Percentiles rank a stretch among this genome's conserved stretches.
Evolutionary conservation across 2,797 vertebrate species (phyloP).

Genomic region (Synaphobranchus kaupii): DNA sequence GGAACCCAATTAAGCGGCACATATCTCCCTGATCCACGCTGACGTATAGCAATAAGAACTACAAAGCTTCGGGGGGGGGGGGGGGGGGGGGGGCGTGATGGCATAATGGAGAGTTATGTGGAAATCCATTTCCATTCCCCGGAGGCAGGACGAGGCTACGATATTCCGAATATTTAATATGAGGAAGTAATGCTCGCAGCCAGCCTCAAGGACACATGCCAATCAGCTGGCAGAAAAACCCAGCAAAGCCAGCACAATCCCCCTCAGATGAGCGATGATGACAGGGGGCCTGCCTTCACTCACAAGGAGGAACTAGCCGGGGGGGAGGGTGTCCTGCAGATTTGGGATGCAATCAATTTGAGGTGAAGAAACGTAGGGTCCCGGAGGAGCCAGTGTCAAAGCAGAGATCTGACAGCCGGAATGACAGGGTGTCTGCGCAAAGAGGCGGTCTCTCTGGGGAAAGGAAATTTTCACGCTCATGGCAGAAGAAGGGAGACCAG

Average conservation of each 20-base stretch:
- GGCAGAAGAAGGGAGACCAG: no score
- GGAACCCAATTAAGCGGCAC: neutral
- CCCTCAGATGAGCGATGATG: neutral
- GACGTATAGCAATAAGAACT: neutral
- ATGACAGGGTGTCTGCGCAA: neutral
- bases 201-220: neutral
- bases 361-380: neutral
- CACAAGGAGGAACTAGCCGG: neutral
- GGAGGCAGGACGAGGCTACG: neutral
- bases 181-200: neutral
- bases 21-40: neutral
- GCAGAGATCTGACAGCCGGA: conserved; percentile 11
- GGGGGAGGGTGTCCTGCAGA: neutral
- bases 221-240: neutral
- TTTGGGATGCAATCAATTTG: neutral
- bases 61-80: neutral
- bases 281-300: neutral
- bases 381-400: neutral
- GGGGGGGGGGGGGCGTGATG: neutral
- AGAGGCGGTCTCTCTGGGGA: no score
- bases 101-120: neutral
- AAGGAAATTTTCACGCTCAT: neutral
- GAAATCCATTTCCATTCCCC: neutral
- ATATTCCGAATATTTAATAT: neutral
- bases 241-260: neutral